These are phyloP conservation scores for Hipparchia sbordonii DNA, from an alignment of 2,888 invertebrate genomes.

Conservation along the genomic window DNA sequence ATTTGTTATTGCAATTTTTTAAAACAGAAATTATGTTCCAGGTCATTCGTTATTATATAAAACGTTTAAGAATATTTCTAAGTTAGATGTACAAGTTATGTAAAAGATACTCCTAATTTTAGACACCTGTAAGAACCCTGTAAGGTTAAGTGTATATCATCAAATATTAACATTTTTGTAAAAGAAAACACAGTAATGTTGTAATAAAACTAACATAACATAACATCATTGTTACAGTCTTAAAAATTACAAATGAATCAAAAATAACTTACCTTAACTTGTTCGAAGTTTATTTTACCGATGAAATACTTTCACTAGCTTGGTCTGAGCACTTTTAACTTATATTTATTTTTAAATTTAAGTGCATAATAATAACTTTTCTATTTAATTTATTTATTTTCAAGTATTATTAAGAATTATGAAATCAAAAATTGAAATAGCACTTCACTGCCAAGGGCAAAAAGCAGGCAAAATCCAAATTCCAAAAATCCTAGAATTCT, in stretches of 20 bases:
- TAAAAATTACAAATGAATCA: background rate
- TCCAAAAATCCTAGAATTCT: too few species aligned
- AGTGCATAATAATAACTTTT: background rate
- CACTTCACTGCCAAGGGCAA: too few species aligned
- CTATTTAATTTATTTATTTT: background rate
- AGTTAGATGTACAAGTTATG: constrained; percentile 19
- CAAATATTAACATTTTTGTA: background rate
- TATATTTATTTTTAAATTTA: background rate
- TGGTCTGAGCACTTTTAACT: background rate
- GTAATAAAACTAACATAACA: background rate
- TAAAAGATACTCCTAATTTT: constrained; percentile 28
- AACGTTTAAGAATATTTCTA: background rate
- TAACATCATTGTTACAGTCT: background rate
- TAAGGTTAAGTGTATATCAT: background rate
- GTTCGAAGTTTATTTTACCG: background rate
- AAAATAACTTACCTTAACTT: constrained; percentile 7
- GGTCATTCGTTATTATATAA: too few species aligned
- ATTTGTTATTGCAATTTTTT: too few species aligned
- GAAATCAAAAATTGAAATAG: background rate
- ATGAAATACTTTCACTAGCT: background rate
- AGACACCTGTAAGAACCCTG: background rate
- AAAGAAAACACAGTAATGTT: background rate
- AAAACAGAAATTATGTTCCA: too few species aligned
- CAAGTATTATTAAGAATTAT: background rate
- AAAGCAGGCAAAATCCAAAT: too few species aligned